phyloP scores from a whole-genome alignment of 2,113 vertebrate species.

The Dascyllus trimaculatus region DNA sequence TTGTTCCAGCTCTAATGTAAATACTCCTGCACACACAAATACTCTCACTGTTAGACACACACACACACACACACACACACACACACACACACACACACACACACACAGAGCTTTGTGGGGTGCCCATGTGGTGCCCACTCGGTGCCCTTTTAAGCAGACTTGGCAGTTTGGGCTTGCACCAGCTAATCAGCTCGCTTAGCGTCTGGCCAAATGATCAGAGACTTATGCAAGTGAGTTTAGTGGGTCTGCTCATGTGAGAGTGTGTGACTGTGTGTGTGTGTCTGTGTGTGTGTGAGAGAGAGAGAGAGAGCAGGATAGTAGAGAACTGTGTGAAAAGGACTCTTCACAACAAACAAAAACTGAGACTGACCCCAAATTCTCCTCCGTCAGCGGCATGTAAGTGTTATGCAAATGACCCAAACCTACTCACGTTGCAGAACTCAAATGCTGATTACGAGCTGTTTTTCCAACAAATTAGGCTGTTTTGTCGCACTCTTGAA shows the following conservation, averaged over 20 bases:
- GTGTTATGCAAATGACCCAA: constrained; percentile 11
- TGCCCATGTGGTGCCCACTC: constrained; percentile 43
- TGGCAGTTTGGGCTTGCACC: constrained; percentile 60
- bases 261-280: constrained; percentile 18
- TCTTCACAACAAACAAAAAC: constrained; percentile 60
- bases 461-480: constrained; percentile 4
- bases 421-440: constrained; percentile 4
- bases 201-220: constrained; percentile 61
- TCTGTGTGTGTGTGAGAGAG: constrained; percentile 10
- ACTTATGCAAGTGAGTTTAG: constrained; percentile 71
- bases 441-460: neutral
- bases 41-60: neutral
- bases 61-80: constrained; percentile 21
- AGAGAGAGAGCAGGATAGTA: constrained; percentile 15
- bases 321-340: constrained; percentile 48
- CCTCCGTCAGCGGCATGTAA: constrained; percentile 24
- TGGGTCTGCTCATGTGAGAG: constrained; percentile 45
- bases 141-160: constrained; percentile 61
- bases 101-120: constrained; percentile 26
- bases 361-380: constrained; percentile 49
- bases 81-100: constrained; percentile 5
- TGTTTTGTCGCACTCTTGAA: neutral
- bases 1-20: neutral
- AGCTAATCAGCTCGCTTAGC: constrained; percentile 73
- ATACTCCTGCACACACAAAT: constrained; percentile 13